These are phyloP conservation scores for Sciaenops ocellatus DNA, from an alignment of 2,797 vertebrate genomes.

Conservation along the genomic window DNA sequence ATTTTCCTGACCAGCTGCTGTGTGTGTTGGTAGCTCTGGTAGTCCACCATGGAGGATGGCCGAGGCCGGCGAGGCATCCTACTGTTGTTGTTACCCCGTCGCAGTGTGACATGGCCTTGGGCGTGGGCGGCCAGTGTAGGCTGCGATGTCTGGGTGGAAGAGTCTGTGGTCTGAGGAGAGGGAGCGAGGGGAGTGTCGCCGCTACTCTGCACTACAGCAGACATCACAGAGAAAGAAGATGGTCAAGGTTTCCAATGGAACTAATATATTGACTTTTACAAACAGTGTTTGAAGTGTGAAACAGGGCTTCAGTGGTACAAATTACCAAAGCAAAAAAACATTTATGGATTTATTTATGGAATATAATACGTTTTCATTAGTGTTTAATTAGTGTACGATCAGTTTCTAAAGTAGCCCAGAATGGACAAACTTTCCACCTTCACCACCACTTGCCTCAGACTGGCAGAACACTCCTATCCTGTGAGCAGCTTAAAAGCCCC, in stretches of 20 bases:
- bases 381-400: too few relatives aligned
- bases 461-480: too few relatives aligned
- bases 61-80: slow-evolving; percentile 69
- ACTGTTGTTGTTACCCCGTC: slow-evolving; percentile 30
- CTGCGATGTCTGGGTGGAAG: slow-evolving; percentile 67
- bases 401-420: too few relatives aligned
- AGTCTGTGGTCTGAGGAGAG: slow-evolving; percentile 76
- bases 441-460: too few relatives aligned
- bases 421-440: too few relatives aligned
- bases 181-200: slow-evolving; percentile 77
- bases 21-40: slow-evolving; percentile 88
- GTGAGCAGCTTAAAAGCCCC: too few relatives aligned
- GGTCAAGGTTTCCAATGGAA: background rate
- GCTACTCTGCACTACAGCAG: slow-evolving; percentile 74
- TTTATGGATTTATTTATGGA: too few relatives aligned
- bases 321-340: too few relatives aligned
- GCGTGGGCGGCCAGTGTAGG: slow-evolving; percentile 35
- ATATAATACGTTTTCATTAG: too few relatives aligned
- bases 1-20: slow-evolving; percentile 86
- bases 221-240: background rate
- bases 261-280: too few relatives aligned
- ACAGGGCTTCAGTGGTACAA: too few relatives aligned
- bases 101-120: slow-evolving; percentile 56
- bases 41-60: slow-evolving; percentile 88
- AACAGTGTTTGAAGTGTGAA: too few relatives aligned